Evolutionary conservation across 2,797 vertebrate species (phyloP).

Genomic region (Enteromius mattozi): DNA sequence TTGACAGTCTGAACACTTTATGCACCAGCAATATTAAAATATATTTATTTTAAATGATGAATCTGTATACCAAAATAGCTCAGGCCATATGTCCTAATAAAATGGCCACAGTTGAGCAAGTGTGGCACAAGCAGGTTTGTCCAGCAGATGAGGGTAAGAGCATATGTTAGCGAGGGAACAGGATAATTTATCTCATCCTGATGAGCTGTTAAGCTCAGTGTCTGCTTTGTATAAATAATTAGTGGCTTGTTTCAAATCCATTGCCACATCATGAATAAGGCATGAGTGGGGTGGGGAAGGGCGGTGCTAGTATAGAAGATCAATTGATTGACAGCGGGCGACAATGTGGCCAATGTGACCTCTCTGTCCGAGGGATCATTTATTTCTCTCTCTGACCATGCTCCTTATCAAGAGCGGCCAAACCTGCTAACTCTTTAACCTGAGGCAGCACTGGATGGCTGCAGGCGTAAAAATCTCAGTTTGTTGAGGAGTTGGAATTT

Average conservation of each 20-base stretch:
- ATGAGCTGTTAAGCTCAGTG: slow-evolving; percentile 36
- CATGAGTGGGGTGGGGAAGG: slow-evolving; percentile 33
- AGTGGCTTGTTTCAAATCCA: slow-evolving; percentile 46
- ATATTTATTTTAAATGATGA: slow-evolving; percentile 39
- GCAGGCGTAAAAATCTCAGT: neutral
- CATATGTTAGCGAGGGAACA: slow-evolving; percentile 28
- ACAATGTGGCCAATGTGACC: slow-evolving; percentile 42
- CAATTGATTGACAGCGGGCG: slow-evolving; percentile 42
- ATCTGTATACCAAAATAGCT: slow-evolving; percentile 29
- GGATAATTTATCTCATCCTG: slow-evolving; percentile 41
- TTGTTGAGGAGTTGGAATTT: neutral
- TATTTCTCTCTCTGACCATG: neutral
- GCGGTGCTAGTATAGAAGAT: slow-evolving; percentile 33
- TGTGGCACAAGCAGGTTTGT: slow-evolving; percentile 27
- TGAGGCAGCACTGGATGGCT: slow-evolving; percentile 1
- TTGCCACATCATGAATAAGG: slow-evolving; percentile 43
- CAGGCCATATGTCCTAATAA: slow-evolving; percentile 28
- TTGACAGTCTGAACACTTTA: slow-evolving; percentile 5
- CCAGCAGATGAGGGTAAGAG: slow-evolving; percentile 21
- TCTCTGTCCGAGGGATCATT: slow-evolving; percentile 25
- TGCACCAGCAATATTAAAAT: neutral
- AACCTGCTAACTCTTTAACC: slow-evolving; percentile 14
- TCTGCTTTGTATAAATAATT: slow-evolving; percentile 49
- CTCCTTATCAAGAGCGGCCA: slow-evolving; percentile 16
- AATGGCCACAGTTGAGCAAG: neutral